These are phyloP conservation scores for Saxidomus purpurata DNA, from an alignment of 1,140 invertebrate genomes.

Conservation along the genomic window DNA sequence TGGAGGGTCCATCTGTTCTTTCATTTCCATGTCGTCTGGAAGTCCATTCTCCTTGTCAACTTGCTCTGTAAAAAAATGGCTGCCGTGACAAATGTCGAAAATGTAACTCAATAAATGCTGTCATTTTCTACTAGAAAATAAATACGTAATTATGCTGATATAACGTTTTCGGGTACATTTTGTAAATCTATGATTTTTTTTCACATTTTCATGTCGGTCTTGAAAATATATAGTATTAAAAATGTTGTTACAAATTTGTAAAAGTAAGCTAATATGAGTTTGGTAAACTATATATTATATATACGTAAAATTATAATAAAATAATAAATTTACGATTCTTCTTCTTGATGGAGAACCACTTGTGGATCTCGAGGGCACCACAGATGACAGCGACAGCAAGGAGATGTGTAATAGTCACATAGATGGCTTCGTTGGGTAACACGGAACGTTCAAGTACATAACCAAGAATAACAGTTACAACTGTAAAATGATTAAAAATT, in stretches of 20 bases:
- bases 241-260: too few relatives aligned
- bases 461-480: constrained; percentile 38
- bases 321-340: background rate
- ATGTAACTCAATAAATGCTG: too few relatives aligned
- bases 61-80: background rate
- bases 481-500: constrained; percentile 17
- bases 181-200: too few relatives aligned
- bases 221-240: too few relatives aligned
- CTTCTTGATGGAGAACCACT: constrained; percentile 4
- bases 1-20: background rate
- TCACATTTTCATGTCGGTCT: too few relatives aligned
- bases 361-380: constrained; percentile 32
- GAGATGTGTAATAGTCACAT: constrained; percentile 8
- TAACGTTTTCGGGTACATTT: background rate
- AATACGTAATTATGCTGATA: background rate
- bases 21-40: background rate
- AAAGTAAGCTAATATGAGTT: too few relatives aligned
- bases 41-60: background rate
- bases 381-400: constrained; percentile 4
- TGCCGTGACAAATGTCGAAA: too few relatives aligned
- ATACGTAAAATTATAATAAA: too few relatives aligned
- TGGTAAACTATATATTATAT: too few relatives aligned
- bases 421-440: background rate
- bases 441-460: constrained; percentile 28
- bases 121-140: background rate